Conservation (phyloP, 2,888 invertebrate species). For the Agriopis marginaria region DNA sequence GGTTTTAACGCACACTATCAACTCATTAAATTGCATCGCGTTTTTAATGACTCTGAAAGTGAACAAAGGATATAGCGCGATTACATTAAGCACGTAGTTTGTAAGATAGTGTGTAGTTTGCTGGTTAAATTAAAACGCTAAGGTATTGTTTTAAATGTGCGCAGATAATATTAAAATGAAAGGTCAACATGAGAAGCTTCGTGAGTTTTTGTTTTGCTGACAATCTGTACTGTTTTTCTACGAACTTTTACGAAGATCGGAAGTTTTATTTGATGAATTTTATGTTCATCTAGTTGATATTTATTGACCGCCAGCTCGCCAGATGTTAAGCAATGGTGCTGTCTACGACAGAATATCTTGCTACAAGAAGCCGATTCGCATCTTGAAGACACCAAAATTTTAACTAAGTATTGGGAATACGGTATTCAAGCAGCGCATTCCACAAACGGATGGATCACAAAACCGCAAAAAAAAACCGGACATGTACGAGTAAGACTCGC, state of each 20-base stretch:
- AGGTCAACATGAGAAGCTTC: conserved; percentile 1
- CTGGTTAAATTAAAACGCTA: conserved; percentile 50
- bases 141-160: conserved; percentile 36
- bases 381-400: no score
- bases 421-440: no score
- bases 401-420: no score
- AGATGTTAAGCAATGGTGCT: no score
- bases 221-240: not conserved
- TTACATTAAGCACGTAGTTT: conserved; percentile 84
- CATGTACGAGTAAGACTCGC: no score
- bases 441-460: no score
- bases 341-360: no score
- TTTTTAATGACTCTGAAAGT: conserved; percentile 87
- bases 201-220: not conserved
- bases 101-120: conserved; percentile 73
- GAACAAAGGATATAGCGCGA: conserved; percentile 86
- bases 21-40: conserved; percentile 87
- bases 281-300: not conserved
- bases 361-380: no score
- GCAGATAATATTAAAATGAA: conserved; percentile 26
- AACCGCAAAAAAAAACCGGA: no score
- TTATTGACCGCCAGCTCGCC: no score
- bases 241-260: not conserved
- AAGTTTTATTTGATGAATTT: not conserved
- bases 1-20: conserved; percentile 86